Base-by-base conservation (phyloP, 2,888 invertebrate genomes). In the Sarcophaga subvicina region DNA sequence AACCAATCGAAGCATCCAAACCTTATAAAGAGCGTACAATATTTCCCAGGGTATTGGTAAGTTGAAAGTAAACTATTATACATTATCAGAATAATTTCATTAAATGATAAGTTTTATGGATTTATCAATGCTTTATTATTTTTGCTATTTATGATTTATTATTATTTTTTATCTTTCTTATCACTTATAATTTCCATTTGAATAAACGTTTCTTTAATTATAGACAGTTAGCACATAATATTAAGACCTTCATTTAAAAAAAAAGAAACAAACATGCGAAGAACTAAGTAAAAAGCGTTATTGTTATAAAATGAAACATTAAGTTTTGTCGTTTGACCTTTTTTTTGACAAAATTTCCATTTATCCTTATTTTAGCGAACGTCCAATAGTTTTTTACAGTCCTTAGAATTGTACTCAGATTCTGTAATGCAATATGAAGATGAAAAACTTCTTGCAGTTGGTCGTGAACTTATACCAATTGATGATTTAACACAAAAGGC, bases 391-490 rank as follows among this genome's bases (percentile, higher is more conserved):
- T 94, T 95, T 89, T 90, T 95, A 2, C 90, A 92, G 89, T 92
- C 92, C 60, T 91, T 94, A 62, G 92, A 93, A 72, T 83, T 90
- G 3, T 90, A 94, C 60, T 96, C 96, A 86, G 94, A 95, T 89
- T 94, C 94, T 75, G 95, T 97, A 67, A 91, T 96, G 87, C 93
- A 94, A 75, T 98, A 97, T 92, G 97, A 97, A 91, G 95, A 97
- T 90, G 93, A 94, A 80, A 93, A 94, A 0, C 92, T 97, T 3
- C 95, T 96, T 89, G 94, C 94, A 76, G 94, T 95, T 87, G 97
- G 97, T 0, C 94, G 95, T 77, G 92, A 94, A 5, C 90, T 95
- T 22, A 96, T 98, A 83, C 98, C 98, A 0, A 89, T 96, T 0
- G 94, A 94, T 11, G 94, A 94, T 3, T 93, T 98, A 45, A 95